Conservation (phyloP, 2,113 vertebrate genomes). For the Poeciliopsis turrubarensis region DNA sequence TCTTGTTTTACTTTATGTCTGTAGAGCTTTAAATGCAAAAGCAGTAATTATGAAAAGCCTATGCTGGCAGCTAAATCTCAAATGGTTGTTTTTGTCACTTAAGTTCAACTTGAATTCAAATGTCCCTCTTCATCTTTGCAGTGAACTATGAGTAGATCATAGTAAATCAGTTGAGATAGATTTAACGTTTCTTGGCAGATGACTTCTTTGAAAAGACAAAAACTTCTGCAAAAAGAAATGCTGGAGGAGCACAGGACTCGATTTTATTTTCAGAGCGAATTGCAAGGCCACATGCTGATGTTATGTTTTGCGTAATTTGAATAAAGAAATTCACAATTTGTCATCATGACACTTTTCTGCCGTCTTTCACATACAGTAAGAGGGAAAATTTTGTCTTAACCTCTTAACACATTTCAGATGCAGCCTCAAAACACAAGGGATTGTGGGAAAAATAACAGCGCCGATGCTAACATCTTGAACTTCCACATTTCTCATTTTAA, state of each 20-base stretch:
- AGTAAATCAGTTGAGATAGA: neutral
- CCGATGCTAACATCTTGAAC: neutral
- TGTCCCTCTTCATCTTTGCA: neutral
- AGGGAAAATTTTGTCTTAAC: neutral
- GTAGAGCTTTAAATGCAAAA: too few relatives aligned
- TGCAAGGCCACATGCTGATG: too few relatives aligned
- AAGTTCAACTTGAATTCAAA: neutral
- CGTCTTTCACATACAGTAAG: neutral
- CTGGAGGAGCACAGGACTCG: too few relatives aligned
- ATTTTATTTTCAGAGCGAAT: too few relatives aligned
- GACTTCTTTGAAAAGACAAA: too few relatives aligned
- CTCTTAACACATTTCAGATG: neutral
- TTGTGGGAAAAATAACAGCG: slow-evolving; percentile 5
- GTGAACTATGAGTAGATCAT: neutral
- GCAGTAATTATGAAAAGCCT: too few relatives aligned
- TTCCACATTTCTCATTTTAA: neutral
- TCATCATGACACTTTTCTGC: neutral
- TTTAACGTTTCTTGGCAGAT: neutral
- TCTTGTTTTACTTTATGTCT: too few relatives aligned
- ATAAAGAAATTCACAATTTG: neutral
- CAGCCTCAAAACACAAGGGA: slow-evolving; percentile 18
- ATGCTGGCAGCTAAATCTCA: neutral
- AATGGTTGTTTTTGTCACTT: neutral
- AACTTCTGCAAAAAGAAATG: too few relatives aligned
- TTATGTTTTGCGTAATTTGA: neutral